phyloP scores from a whole-genome alignment of 2,888 invertebrate species.

The Trissonchulus latispiculum region DNA sequence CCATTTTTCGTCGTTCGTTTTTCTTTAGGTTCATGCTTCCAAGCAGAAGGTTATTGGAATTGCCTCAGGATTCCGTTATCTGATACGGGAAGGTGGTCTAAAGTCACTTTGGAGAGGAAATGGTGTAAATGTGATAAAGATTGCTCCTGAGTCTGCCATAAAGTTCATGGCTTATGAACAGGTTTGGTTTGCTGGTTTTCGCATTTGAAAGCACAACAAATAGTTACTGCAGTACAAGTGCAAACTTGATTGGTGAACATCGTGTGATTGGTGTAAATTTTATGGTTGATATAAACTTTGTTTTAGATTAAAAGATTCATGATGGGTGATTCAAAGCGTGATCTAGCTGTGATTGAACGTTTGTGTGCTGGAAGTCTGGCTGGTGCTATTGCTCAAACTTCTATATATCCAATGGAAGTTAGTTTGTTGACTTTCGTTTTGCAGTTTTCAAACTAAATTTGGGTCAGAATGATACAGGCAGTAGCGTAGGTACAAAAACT shows the following conservation, averaged over 20 bases:
- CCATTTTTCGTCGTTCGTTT: too few species aligned
- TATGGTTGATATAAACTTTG: too few species aligned
- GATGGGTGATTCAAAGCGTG: constrained; percentile 61
- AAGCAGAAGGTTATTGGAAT: constrained; percentile 40
- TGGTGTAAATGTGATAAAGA: constrained; percentile 94
- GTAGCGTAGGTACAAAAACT: too few species aligned
- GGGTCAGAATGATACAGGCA: too few species aligned
- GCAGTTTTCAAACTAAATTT: too few species aligned
- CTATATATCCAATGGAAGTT: constrained; percentile 92
- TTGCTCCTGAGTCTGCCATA: constrained; percentile 95
- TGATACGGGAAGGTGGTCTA: constrained; percentile 85
- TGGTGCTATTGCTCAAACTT: constrained; percentile 86
- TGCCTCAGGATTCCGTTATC: constrained; percentile 60
- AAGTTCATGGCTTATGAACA: constrained; percentile 98
- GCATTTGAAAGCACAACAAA: too few species aligned
- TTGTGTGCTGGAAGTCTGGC: constrained; percentile 89
- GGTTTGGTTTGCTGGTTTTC: too few species aligned
- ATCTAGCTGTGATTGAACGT: constrained; percentile 74
- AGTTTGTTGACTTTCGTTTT: too few species aligned
- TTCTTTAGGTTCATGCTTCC: constrained; percentile 66
- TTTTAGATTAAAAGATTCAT: constrained; percentile 66
- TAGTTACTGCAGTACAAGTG: too few species aligned
- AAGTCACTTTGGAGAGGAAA: constrained; percentile 92
- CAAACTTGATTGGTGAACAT: too few species aligned
- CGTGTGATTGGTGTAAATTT: too few species aligned